Conservation (phyloP, 2,888 invertebrate genomes). For the Conus canariensis region DNA sequence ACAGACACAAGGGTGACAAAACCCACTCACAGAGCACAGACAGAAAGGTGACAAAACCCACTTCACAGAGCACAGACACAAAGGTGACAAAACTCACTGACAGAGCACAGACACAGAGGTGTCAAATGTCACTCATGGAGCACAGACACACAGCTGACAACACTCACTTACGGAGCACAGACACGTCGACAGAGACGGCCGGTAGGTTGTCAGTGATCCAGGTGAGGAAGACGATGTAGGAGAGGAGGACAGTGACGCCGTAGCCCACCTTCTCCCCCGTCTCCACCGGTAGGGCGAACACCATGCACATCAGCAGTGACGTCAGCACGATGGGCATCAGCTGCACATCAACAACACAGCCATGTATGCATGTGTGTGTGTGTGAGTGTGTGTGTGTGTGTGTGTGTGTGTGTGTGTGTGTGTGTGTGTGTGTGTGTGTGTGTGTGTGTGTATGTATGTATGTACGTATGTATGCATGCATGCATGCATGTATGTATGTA, state of each 20-base stretch:
- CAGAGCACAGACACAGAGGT: no score
- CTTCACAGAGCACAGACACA: neutral
- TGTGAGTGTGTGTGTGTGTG: no score
- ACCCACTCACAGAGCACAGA: neutral
- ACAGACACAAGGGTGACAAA: no score
- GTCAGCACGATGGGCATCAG: constrained; percentile 52
- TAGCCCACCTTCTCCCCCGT: constrained; percentile 54
- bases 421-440: no score
- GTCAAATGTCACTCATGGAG: no score
- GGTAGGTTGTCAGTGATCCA: constrained; percentile 20
- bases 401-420: no score
- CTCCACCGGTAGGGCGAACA: constrained; percentile 51
- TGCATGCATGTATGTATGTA: no score
- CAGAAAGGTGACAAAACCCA: neutral
- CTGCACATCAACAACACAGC: neutral
- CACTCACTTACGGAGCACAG: neutral
- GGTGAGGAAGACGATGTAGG: constrained; percentile 33
- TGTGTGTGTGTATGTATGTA: no score
- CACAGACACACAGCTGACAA: neutral
- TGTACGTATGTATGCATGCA: no score
- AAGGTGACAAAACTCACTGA: neutral
- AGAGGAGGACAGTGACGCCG: constrained; percentile 10
- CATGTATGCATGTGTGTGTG: no score
- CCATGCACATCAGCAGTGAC: constrained; percentile 47
- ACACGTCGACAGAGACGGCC: neutral